Evolutionary conservation across 35 echinoderm and acorn worm species (phyloP).

Genomic region (Apostichopus parvimensis): DNA sequence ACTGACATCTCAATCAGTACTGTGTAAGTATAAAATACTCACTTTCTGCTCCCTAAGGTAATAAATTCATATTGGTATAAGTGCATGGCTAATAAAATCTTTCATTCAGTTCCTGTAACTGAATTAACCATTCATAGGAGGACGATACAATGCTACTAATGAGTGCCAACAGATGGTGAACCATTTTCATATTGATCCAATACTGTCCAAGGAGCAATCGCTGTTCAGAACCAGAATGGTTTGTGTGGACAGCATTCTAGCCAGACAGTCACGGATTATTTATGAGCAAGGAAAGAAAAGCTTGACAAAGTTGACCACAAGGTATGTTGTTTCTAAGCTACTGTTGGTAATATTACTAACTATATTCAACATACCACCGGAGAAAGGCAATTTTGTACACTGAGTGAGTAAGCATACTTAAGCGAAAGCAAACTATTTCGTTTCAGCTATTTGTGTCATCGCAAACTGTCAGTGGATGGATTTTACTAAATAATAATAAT

Average conservation of each 20-base stretch:
- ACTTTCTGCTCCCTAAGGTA: background rate
- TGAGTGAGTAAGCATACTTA: no score
- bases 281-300: background rate
- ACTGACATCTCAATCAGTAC: no score
- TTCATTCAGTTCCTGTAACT: background rate
- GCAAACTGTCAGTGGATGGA: no score
- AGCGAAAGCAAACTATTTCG: no score
- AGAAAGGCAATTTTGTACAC: background rate
- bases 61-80: background rate
- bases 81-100: background rate
- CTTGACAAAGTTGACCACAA: conserved; percentile 25
- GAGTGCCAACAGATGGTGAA: conserved; percentile 10
- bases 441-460: no score
- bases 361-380: conserved; percentile 16
- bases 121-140: no score
- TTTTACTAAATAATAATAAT: no score
- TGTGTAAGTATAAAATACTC: no score
- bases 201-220: background rate
- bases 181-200: background rate
- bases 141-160: background rate
- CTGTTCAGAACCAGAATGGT: background rate
- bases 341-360: background rate
- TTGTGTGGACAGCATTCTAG: background rate
- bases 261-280: background rate
- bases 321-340: background rate